A percentile compares a stretch with the other conserved stretches of the same genome.
phyloP scores from a whole-genome alignment of 2,797 vertebrate genomes.

The Triplophysa bombifrons region DNA sequence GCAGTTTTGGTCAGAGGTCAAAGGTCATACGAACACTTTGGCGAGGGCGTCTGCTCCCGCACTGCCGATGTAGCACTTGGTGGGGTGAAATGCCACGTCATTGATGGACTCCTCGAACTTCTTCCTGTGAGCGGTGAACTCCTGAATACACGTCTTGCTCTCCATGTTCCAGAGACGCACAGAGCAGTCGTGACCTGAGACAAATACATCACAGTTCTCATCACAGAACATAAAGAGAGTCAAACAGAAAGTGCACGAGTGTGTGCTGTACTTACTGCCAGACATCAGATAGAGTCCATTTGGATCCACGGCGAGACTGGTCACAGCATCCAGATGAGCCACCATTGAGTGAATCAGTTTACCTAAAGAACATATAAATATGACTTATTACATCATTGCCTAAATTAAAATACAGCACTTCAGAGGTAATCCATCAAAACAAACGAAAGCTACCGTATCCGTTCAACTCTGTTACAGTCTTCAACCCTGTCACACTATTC shows the following conservation, averaged over 20 bases:
- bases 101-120: slow-evolving; percentile 98
- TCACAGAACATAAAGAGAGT: neutral
- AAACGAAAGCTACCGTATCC: no score
- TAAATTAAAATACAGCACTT: no score
- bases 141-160: slow-evolving; percentile 98
- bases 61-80: slow-evolving; percentile 97
- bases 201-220: neutral
- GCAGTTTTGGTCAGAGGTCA: slow-evolving; percentile 59
- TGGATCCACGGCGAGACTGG: slow-evolving; percentile 95
- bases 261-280: slow-evolving; percentile 87
- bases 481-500: no score
- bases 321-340: slow-evolving; percentile 96
- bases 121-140: slow-evolving; percentile 98
- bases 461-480: no score
- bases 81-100: slow-evolving; percentile 96
- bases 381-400: no score
- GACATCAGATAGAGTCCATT: slow-evolving; percentile 99
- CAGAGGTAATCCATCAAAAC: slow-evolving; percentile 38
- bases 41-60: slow-evolving; percentile 96
- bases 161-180: slow-evolving; percentile 99
- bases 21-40: slow-evolving; percentile 98
- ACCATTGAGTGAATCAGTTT: slow-evolving; percentile 98
- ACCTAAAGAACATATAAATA: slow-evolving; percentile 69
- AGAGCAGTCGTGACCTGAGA: slow-evolving; percentile 93
- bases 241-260: neutral